Evolutionary conservation across 2,113 vertebrate species (phyloP).

Genomic region (Tupaia chinensis): DNA sequence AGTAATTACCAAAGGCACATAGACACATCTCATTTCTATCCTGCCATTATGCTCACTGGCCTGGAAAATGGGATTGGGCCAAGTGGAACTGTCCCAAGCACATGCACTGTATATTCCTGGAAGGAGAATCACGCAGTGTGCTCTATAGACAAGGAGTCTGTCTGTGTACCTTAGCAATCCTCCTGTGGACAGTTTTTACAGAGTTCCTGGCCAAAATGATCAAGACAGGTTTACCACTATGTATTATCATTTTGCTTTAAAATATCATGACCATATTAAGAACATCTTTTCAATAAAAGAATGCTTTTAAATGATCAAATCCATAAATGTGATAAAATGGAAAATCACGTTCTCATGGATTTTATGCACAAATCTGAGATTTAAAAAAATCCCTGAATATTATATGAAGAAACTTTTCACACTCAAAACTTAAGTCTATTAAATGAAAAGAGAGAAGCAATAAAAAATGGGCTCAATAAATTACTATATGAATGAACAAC

Average conservation of each 20-base stretch:
- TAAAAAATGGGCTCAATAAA: background rate
- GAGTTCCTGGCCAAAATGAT: background rate
- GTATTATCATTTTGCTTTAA: background rate
- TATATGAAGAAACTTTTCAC: background rate
- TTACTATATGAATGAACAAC: background rate
- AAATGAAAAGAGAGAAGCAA: background rate
- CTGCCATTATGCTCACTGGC: conserved; percentile 79
- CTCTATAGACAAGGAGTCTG: background rate
- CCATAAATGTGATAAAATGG: background rate
- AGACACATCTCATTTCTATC: conserved; percentile 81
- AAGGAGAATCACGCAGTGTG: conserved; percentile 55
- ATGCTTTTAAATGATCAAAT: background rate
- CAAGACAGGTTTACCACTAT: background rate
- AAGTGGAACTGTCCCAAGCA: conserved; percentile 76
- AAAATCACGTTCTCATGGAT: background rate
- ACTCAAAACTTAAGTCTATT: background rate
- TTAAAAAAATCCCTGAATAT: background rate
- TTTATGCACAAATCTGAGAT: background rate
- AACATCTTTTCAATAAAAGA: background rate
- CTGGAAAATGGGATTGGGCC: conserved; percentile 79
- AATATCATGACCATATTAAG: background rate
- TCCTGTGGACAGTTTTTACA: background rate
- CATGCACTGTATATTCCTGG: conserved; percentile 64
- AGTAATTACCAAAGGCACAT: conserved; percentile 76
- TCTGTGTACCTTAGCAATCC: conserved; percentile 14